Evolutionary conservation across 2,888 invertebrate species (phyloP).

Genomic region (Aporophyla lueneburgensis): DNA sequence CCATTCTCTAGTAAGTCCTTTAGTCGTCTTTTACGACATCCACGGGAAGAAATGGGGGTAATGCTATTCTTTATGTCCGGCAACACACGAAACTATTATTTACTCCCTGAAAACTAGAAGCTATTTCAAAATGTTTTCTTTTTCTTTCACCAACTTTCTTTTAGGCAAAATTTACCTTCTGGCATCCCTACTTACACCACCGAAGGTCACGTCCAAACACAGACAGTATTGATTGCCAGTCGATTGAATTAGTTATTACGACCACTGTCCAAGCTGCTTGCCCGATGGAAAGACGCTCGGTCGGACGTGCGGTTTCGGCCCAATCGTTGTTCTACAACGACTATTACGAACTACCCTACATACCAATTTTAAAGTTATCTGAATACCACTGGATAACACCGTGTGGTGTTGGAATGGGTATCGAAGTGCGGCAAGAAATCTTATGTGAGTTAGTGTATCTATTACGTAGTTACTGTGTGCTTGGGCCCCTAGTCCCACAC

Average conservation of each 20-base stretch:
- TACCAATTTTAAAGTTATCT: constrained; percentile 1
- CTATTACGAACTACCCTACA: constrained; percentile 6
- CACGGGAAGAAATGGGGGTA: too few relatives aligned
- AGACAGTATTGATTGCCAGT: constrained; percentile 59
- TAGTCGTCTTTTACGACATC: too few relatives aligned
- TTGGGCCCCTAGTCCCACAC: too few relatives aligned
- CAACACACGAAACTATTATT: too few relatives aligned
- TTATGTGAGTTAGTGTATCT: constrained; percentile 38
- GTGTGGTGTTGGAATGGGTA: background rate
- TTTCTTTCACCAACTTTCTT: background rate
- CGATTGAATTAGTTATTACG: constrained; percentile 64
- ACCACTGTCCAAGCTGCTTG: constrained; percentile 15
- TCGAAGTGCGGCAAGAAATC: constrained; percentile 5
- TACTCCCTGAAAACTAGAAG: too few relatives aligned
- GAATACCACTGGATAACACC: background rate
- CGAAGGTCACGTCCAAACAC: constrained; percentile 50
- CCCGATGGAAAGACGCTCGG: constrained; percentile 42
- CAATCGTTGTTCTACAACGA: constrained; percentile 17
- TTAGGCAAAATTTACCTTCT: constrained; percentile 30
- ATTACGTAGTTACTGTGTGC: background rate
- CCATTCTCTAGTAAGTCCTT: too few relatives aligned
- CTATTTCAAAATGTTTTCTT: too few relatives aligned
- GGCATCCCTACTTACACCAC: background rate
- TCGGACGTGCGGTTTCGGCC: background rate
- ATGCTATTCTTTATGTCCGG: too few relatives aligned